Percentiles rank a stretch among this genome's conserved stretches.
These are phyloP conservation scores for Catagonus wagneri DNA, from an alignment of 2,113 vertebrate species.

Conservation along the genomic window DNA sequence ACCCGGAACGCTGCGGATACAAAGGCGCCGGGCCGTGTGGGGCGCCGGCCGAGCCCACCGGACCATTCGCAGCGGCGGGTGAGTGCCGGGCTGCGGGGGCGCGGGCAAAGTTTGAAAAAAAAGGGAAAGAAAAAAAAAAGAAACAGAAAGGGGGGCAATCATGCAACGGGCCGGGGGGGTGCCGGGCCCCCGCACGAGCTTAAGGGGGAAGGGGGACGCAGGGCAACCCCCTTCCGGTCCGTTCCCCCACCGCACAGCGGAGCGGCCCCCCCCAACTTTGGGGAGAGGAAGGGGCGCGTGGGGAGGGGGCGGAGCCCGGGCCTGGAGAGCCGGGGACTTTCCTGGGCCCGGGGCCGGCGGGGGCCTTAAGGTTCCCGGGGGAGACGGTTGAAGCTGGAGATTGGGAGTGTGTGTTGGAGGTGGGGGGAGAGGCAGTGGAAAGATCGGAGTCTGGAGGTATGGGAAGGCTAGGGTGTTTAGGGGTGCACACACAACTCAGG, in stretches of 20 bases:
- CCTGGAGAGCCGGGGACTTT: conserved; percentile 82
- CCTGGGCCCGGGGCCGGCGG: conserved; percentile 68
- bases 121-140: neutral
- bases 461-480: neutral
- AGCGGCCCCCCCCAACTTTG: conserved; percentile 63
- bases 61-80: conserved; percentile 74
- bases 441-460: conserved; percentile 25
- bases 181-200: neutral
- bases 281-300: conserved; percentile 57
- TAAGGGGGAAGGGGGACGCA: neutral
- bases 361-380: conserved; percentile 64
- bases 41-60: conserved; percentile 54
- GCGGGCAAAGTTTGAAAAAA: conserved; percentile 76
- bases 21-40: conserved; percentile 75
- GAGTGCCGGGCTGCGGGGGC: conserved; percentile 72
- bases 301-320: conserved; percentile 79
- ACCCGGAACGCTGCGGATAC: conserved; percentile 77
- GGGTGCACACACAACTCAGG: conserved; percentile 29
- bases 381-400: conserved; percentile 32
- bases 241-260: neutral
- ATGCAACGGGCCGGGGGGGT: conserved; percentile 26
- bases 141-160: conserved; percentile 30
- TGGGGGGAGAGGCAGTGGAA: neutral
- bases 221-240: conserved; percentile 61
- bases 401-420: conserved; percentile 40